A percentile compares a stretch with the other conserved stretches of the same genome.
Evolutionary conservation across 2,797 vertebrate species (phyloP).

Genomic region (Melanogrammus aeglefinus): DNA sequence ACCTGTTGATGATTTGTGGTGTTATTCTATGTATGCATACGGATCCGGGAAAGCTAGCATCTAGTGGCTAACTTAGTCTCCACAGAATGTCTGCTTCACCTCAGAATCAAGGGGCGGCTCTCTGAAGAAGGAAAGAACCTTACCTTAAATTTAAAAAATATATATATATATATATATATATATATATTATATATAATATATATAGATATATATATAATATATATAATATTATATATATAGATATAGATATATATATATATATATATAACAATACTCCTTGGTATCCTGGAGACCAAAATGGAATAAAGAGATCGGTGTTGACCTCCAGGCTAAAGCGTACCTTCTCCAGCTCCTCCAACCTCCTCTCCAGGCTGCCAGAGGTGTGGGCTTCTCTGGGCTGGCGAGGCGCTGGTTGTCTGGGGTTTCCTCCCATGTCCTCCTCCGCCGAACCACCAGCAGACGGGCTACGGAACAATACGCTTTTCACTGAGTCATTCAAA

Average conservation of each 20-base stretch:
- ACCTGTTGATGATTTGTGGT: not conserved
- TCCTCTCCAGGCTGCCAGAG: constrained; percentile 80
- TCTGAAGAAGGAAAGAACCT: not conserved
- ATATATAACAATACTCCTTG: not conserved
- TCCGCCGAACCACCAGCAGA: constrained; percentile 74
- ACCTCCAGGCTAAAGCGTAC: constrained; percentile 55
- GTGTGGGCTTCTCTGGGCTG: constrained; percentile 73
- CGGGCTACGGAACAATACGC: constrained; percentile 43
- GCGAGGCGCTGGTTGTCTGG: constrained; percentile 73
- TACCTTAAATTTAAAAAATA: not conserved
- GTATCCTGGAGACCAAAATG: not conserved
- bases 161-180: no score
- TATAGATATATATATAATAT: no score
- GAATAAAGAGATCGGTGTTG: not conserved
- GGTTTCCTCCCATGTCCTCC: constrained; percentile 75
- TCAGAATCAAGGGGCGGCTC: not conserved
- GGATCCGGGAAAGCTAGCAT: not conserved
- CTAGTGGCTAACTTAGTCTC: not conserved
- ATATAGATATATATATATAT: no score
- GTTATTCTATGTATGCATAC: not conserved
- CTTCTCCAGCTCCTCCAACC: constrained; percentile 93
- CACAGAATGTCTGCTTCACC: not conserved
- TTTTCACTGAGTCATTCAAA: constrained; percentile 28
- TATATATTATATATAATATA: no score
- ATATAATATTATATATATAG: no score